phyloP scores from a whole-genome alignment of 1,140 invertebrate genomes.

The Mesaphorura yosii region DNA sequence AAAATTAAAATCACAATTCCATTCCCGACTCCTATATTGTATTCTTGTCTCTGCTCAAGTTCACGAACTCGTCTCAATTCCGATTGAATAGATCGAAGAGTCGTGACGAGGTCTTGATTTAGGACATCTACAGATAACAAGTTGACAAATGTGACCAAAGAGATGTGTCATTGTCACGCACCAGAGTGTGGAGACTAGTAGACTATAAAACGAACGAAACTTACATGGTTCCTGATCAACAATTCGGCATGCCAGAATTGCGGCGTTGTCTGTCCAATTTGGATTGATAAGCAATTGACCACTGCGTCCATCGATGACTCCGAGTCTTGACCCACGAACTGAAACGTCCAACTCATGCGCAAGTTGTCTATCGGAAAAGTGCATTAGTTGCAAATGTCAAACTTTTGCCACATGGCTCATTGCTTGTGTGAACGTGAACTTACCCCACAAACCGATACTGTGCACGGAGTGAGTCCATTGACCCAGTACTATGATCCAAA shows the following conservation, averaged over 20 bases:
- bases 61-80: conserved; percentile 12
- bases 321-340: conserved; percentile 20
- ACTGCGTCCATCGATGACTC: conserved; percentile 22
- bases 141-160: no score
- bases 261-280: conserved; percentile 20
- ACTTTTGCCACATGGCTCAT: no score
- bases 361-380: conserved; percentile 13
- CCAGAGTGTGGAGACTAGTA: not conserved
- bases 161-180: no score
- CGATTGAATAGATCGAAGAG: not conserved
- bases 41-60: conserved; percentile 5
- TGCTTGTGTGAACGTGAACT: no score
- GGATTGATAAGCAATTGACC: conserved; percentile 20
- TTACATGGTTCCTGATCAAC: not conserved
- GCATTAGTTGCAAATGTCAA: no score
- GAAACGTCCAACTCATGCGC: conserved; percentile 18
- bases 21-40: conserved; percentile 7
- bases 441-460: conserved; percentile 23
- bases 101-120: not conserved
- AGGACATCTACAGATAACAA: not conserved
- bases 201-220: not conserved
- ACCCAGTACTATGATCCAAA: conserved; percentile 16
- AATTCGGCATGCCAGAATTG: conserved; percentile 19
- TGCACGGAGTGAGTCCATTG: conserved; percentile 6
- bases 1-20: conserved; percentile 19